Base-by-base conservation (phyloP, 2,797 vertebrate genomes). In the Salmo trutta region DNA sequence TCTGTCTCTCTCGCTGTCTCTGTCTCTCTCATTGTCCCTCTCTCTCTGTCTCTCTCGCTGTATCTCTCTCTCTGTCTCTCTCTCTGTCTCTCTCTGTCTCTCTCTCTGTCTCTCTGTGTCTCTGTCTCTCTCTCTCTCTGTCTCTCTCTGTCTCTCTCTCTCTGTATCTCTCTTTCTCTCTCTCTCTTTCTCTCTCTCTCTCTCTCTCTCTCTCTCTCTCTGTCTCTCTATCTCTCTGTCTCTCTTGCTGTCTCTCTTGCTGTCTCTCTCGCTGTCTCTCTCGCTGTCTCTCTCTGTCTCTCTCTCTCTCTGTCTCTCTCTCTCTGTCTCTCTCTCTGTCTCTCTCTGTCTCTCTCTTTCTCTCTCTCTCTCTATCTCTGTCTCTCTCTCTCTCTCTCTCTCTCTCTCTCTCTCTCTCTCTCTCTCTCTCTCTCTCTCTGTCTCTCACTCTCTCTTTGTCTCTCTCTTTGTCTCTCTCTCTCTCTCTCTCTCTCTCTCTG, bases 151-250 rank as follows among this genome's bases (percentile, higher is more conserved):
- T 19, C 19, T 54, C 54, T 72, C 14, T 56, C 70, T 76, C 29
- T 41, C 47, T 33, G 0, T 4, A 4, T 27, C 21, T 64, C 62
- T 72, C 16, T 66, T 31, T 73, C 19, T 54, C 56, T 77, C 19
- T 69, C 41, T 64, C 69, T 74, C 31, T 56, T 21, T 71, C 53
- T 54, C 29, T 66, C 75, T 75, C 29, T 59, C 36, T 74, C 27
- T 31, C 10, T 76, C 24, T 56, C 75, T 76, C 16, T 73, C 8
- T n/a, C 14, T 6, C 56, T 69, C 51, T 33, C 66, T 54, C 27
- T 31, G 4, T 33, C 33, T 36, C 41, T 47, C 41, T 8, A 0
- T 0, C 7, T 47, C 41, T 41, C 36, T 41, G 1, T 36, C 0
- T 36, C 36, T 7, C 1, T 41, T 7, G 24, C 24, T 24, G 24